Evolutionary conservation across 2,113 vertebrate genomes (phyloP).

Genomic region (Cryptomyrus ogoouensis): DNA sequence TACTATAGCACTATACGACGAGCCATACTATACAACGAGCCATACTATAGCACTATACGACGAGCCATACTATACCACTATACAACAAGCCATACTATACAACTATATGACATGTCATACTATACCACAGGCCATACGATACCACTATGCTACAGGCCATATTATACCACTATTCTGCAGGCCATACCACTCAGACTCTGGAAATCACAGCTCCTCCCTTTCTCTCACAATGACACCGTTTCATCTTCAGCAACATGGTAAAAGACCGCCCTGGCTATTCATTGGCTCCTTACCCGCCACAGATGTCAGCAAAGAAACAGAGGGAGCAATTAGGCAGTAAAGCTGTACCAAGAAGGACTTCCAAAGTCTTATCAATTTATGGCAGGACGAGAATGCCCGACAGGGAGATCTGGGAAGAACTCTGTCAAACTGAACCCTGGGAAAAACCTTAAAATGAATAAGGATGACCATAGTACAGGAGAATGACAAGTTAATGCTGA

Average conservation of each 20-base stretch:
- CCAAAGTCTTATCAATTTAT: not conserved
- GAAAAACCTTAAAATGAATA: not conserved
- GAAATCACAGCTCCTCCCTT: not conserved
- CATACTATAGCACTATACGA: not conserved
- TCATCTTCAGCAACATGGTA: not conserved
- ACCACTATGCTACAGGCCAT: not conserved
- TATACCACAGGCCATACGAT: too few relatives aligned
- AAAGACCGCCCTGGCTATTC: not conserved
- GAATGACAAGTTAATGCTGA: not conserved
- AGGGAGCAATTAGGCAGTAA: not conserved
- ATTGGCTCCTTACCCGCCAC: not conserved
- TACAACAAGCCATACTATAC: not conserved
- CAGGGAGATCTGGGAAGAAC: not conserved
- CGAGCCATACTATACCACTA: too few relatives aligned
- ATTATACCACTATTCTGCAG: not conserved
- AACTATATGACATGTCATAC: too few relatives aligned
- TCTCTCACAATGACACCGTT: not conserved
- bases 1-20: not conserved
- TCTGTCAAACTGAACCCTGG: not conserved
- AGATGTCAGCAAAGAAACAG: not conserved
- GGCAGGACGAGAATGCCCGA: not conserved
- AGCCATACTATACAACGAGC: not conserved
- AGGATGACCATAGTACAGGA: not conserved
- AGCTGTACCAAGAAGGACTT: not conserved
- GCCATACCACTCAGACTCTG: not conserved